Evolutionary conservation across 2,888 invertebrate species (phyloP).

Genomic region (Yponomeuta malinellus): DNA sequence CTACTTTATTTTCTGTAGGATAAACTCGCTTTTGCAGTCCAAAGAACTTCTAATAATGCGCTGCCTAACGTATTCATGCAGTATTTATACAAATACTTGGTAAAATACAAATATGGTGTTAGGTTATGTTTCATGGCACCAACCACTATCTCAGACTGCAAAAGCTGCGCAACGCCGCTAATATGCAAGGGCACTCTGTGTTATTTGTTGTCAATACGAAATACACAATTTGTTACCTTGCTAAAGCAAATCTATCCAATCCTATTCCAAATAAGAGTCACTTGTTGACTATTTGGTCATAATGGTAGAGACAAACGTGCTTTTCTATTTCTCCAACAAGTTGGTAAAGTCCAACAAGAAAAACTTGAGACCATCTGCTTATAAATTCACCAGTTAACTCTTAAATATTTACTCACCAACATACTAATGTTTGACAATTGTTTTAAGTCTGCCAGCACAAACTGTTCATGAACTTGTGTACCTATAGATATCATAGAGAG

Average conservation of each 20-base stretch:
- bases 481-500: too few relatives aligned
- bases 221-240: constrained; percentile 73
- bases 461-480: too few relatives aligned
- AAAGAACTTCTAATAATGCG: neutral
- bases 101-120: constrained; percentile 2
- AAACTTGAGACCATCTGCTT: neutral
- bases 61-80: neutral
- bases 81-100: neutral
- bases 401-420: too few relatives aligned
- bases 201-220: constrained; percentile 55
- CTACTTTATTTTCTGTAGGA: neutral
- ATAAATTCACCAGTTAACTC: too few relatives aligned
- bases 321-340: neutral
- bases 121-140: constrained; percentile 11
- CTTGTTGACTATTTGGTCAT: constrained; percentile 50
- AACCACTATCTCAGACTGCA: neutral
- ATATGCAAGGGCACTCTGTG: constrained; percentile 72
- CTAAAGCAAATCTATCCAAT: constrained; percentile 50
- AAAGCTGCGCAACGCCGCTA: neutral
- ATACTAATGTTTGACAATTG: too few relatives aligned
- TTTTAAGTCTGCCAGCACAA: too few relatives aligned
- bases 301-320: constrained; percentile 47
- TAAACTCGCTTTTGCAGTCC: neutral
- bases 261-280: constrained; percentile 56
- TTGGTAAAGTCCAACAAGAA: neutral